A percentile compares a stretch with the other conserved stretches of the same genome.
phyloP scores from a whole-genome alignment of 2,113 vertebrate species.

The Lampris megalopsis region DNA sequence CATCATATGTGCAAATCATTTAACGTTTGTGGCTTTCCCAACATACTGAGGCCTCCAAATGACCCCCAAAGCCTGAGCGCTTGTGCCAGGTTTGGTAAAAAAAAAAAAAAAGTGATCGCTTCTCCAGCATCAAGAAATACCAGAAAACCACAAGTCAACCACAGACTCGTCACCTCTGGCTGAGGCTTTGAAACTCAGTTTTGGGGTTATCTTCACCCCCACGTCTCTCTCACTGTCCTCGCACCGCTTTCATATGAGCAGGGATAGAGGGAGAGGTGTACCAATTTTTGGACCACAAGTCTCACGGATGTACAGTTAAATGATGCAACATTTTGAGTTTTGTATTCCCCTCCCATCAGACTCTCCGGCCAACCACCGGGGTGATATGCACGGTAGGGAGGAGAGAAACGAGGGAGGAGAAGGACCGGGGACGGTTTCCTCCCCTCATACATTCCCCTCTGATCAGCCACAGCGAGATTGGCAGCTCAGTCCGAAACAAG shows the following conservation, averaged over 20 bases:
- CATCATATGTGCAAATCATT: constrained; percentile 29
- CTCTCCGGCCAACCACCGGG: constrained; percentile 61
- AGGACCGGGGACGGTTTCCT: constrained; percentile 20
- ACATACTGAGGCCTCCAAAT: constrained; percentile 4
- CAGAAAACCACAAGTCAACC: constrained; percentile 45
- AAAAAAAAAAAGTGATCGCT: not conserved
- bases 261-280: not conserved
- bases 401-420: constrained; percentile 28
- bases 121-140: not conserved
- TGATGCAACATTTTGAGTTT: constrained; percentile 69
- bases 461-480: constrained; percentile 69
- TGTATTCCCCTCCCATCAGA: constrained; percentile 43
- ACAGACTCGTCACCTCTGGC: constrained; percentile 34
- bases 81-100: not conserved
- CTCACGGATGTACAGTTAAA: constrained; percentile 38
- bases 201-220: not conserved
- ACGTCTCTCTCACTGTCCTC: constrained; percentile 12
- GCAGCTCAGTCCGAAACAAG: constrained; percentile 63
- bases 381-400: constrained; percentile 58
- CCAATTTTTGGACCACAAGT: constrained; percentile 18
- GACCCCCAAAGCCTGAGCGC: not conserved
- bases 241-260: constrained; percentile 15
- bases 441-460: constrained; percentile 71
- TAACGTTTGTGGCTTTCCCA: constrained; percentile 48
- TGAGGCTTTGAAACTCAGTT: constrained; percentile 7